Evolutionary conservation across 1,140 invertebrate species (phyloP), one percentile per base, ranked within the genome.

Genomic region (Magallana angulata): DNA sequence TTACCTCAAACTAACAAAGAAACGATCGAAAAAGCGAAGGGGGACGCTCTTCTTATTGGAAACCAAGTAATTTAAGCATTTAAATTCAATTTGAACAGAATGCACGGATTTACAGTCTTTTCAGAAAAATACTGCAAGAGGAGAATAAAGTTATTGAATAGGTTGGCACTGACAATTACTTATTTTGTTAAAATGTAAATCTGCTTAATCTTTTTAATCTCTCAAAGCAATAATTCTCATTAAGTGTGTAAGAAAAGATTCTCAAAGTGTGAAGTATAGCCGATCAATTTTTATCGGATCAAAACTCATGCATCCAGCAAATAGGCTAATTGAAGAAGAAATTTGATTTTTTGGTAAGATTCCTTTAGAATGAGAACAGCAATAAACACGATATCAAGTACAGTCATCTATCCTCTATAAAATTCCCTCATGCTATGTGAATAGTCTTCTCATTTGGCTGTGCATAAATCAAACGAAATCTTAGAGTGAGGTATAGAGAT

Each of bases 221-320:
- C 8, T 30, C 14, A 76, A 36, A 76, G 68, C 68, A 30, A 48
- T 76, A 76, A 76, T 76, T 76, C 68, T 24, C 24, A 30, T 76
- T 62, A 76, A 76, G 68, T 76, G 68, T 76, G 68, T 11, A 76
- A 24, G 18, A 62, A 62, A 76, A 76, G 68, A 30, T 9, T 76
- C 24, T 36, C 8, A 11, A 76, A 76, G 68, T 76, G 68, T 76
- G 18, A 76, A 76, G 68, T 76, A 76, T 30, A 30, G 24, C 68
- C 24, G 68, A 76, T 76, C 68, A 76, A 76, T 76, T 76, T 24
- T 48, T 76, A 76, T 76, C 68, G 8, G 68, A 76, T 76, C 24
- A 76, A 30, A 76, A 48, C 36, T 30, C 36, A 76, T 30, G 18
- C 68, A 76, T 18, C 68, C 12, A 36, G 24, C 68, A 76, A 76